phyloP scores from a whole-genome alignment of 2,888 invertebrate species.

The Leptarthrus brevirostris region DNA sequence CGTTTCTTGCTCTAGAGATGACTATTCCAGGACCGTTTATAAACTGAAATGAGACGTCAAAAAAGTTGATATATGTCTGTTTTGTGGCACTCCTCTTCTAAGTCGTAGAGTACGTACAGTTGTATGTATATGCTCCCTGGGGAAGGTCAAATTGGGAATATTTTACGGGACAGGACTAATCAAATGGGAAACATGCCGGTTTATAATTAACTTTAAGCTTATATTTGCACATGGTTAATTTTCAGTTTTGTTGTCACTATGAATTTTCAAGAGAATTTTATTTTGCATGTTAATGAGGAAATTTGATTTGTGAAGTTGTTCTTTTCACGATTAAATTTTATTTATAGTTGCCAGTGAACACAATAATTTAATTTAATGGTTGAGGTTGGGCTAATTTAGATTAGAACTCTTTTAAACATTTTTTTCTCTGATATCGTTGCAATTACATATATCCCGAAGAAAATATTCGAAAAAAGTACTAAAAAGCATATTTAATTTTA shows the following conservation, averaged over 20 bases:
- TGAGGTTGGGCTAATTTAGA: no score
- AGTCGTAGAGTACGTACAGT: not conserved
- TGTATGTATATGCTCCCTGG: not conserved
- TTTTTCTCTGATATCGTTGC: no score
- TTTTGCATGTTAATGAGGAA: no score
- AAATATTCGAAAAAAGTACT: no score
- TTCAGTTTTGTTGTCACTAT: not conserved
- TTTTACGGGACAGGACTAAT: constrained; percentile 4
- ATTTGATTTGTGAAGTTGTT: no score
- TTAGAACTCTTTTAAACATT: no score
- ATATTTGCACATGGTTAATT: constrained; percentile 12
- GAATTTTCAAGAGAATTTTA: no score
- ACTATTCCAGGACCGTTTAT: constrained; percentile 22
- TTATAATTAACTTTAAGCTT: constrained; percentile 25
- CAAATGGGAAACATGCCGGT: not conserved
- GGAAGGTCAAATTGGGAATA: constrained; percentile 13
- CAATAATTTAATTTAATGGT: no score
- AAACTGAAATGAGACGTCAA: constrained; percentile 42
- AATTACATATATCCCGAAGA: no score
- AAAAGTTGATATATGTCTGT: constrained; percentile 41
- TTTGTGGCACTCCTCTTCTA: constrained; percentile 17
- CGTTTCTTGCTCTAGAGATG: not conserved
- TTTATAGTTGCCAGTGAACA: no score
- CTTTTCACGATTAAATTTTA: no score
- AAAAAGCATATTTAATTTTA: no score